Percentiles rank a stretch among this genome's conserved stretches.
phyloP scores from a whole-genome alignment of 2,888 invertebrate genomes.

The Spilarctia lutea region DNA sequence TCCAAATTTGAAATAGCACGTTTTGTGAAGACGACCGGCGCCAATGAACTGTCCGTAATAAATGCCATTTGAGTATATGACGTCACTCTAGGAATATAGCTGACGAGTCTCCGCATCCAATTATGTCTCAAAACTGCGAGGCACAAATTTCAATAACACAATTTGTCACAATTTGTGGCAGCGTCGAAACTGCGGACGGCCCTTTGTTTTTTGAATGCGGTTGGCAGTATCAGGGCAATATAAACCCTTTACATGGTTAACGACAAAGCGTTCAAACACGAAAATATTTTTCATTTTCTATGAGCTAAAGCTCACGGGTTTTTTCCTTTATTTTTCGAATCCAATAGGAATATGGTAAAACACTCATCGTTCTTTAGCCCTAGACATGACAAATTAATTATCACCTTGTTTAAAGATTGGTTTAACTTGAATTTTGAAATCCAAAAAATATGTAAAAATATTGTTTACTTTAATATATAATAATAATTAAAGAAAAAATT shows the following conservation, averaged over 20 bases:
- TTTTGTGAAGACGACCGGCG: conserved; percentile 69
- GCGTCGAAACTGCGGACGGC: conserved; percentile 57
- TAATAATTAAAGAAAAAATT: background rate
- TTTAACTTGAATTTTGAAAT: background rate
- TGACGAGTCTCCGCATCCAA: conserved; percentile 76
- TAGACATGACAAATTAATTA: background rate
- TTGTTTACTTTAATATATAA: background rate
- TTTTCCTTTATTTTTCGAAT: background rate
- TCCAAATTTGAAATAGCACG: conserved; percentile 67
- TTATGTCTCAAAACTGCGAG: conserved; percentile 81
- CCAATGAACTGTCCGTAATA: conserved; percentile 81
- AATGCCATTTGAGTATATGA: conserved; percentile 81
- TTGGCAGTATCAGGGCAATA: conserved; percentile 52
- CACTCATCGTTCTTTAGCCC: background rate
- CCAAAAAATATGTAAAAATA: background rate
- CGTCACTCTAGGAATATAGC: conserved; percentile 75
- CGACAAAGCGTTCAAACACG: conserved; percentile 22
- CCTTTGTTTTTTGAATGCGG: conserved; percentile 71
- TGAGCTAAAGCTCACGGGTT: background rate
- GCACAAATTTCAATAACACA: conserved; percentile 83
- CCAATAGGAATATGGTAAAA: background rate
- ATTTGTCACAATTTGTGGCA: conserved; percentile 80
- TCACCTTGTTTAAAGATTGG: background rate
- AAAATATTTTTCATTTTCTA: background rate
- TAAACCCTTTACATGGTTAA: conserved; percentile 44